Base-by-base conservation (phyloP, 2,797 vertebrate species). In the Heteromormyrus szaboi region DNA sequence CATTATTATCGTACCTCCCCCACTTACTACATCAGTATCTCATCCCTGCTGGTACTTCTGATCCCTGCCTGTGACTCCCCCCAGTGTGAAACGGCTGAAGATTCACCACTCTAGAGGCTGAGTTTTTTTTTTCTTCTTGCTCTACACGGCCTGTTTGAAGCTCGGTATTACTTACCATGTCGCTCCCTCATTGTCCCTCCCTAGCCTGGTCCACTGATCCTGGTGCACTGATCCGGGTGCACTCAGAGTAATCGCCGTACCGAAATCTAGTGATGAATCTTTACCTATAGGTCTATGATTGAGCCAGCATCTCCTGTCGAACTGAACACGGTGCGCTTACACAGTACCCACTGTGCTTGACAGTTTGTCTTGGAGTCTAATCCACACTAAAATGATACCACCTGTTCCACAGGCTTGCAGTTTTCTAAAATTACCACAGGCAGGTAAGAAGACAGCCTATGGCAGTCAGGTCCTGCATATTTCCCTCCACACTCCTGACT, bases 351-450 rank as follows among this genome's bases (percentile, higher is more conserved):
- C 76, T 81, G 17, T 46, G 33, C 41, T 81, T 46, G 76, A 46
- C 76, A 81, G 76, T 81, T 44, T 81, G 76, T 81, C 76, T 81
- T 19, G 41, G 41, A 81, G 76, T 81, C 65, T 72, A 46, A 81
- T 46, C 33, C 76, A 81, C 41, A 46, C 37, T 19, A 81, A 81
- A 81, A 81, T 46, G 41, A 46, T 44, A 22, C 76, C 76, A 81
- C 41, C 76, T 81, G 14, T 81, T 81, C 33, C 76, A 81, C 76
- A 46, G 76, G 76, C 76, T 81, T 81, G 46, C 76, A 81, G 76
- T 44, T 46, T 81, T 44, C 76, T 81, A 81, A 81, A 81, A 81
- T 81, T 44, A 46, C 76, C 76, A 81, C 76, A 46, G 76, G 76
- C 37, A 81, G 41, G 76, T 37, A 37, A 72, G 65, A 72, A 72